Evolutionary conservation across 2,113 vertebrate species (phyloP), one percentile per base, ranked within the genome.

Genomic region (Amblyornis subalaris): DNA sequence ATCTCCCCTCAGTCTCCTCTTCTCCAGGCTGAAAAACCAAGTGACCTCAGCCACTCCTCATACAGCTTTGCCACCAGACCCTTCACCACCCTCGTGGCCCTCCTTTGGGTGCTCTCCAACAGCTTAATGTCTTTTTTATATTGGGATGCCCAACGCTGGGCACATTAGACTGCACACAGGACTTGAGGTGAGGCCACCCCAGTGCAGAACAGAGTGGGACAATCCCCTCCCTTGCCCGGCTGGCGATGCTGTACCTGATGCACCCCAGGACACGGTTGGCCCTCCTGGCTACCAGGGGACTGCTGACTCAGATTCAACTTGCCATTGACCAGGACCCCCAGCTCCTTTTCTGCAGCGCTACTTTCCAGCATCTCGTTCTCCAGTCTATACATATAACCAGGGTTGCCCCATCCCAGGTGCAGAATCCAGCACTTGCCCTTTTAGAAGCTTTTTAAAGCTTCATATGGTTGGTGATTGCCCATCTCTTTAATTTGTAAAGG

Each of bases 251-350:
- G 51, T 6, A 3, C 51, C 23, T 44, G 28, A 51, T 58, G 36
- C 7, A 1, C 11, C 5, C 19, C 1, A 7, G 42, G 6, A 24
- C 19, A 65, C 0, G 1, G 2, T 1, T 51, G 60, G 4, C 7
- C 28, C n/a, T 67, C 23, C 45, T 81, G 69, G 21, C 21, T 64
- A 14, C 21, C 40, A 65, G 40, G 14, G 18, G 44, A 45, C 53
- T n/a, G 8, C 33, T 66, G 38, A 5, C 5, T 21, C 8, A 9
- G 5, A 5, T 45, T 29, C 28, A 53, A 8, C 6, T 5, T 67
- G 3, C 28, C 28, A 38, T 4, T 0, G 0, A 60, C 5, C 38
- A 60, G 51, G 53, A 81, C 9, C 7, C 15, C 33, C 28, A 45
- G 15, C 10, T 25, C n/a, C n/a, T 17, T n/a, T 82, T 47, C 24